A percentile compares a stretch with the other conserved stretches of the same genome.
These are phyloP conservation scores for Tromatobia lineatoria DNA, from an alignment of 2,888 invertebrate species.

Conservation along the genomic window DNA sequence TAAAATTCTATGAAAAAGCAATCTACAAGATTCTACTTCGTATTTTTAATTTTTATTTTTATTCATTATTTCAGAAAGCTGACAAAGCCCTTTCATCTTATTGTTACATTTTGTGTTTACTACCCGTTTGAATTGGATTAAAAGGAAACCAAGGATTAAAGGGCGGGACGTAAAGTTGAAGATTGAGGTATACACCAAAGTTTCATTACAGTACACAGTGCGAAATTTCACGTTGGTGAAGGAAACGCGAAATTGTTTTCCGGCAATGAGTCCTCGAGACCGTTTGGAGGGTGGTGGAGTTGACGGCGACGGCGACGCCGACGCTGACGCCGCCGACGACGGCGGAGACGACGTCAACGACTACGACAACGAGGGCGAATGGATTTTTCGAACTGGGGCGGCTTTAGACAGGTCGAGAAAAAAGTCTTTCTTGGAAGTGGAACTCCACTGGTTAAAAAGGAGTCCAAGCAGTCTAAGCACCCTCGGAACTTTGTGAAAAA, in stretches of 20 bases:
- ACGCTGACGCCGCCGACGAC: not conserved
- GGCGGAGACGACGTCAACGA: not conserved
- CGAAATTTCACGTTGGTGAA: constrained; percentile 14
- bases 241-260: constrained; percentile 57
- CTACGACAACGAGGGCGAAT: constrained; percentile 31
- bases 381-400: constrained; percentile 39
- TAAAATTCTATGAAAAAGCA: no score
- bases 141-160: constrained; percentile 20
- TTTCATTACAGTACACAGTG: constrained; percentile 23
- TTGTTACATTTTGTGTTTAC: not conserved
- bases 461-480: constrained; percentile 5
- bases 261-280: constrained; percentile 62
- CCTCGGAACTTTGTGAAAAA: constrained; percentile 13
- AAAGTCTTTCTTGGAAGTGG: no score
- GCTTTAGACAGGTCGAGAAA: constrained; percentile 16
- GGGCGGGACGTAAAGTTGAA: constrained; percentile 19
- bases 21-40: no score
- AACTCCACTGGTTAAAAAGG: constrained; percentile 9
- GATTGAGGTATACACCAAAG: constrained; percentile 32
- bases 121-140: not conserved
- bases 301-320: not conserved
- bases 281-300: constrained; percentile 37
- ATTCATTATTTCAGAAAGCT: no score
- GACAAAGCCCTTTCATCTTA: no score
- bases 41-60: no score